These are phyloP conservation scores for Toxotes lorentzi DNA, from an alignment of 2,797 vertebrate genomes.

Conservation along the genomic window DNA sequence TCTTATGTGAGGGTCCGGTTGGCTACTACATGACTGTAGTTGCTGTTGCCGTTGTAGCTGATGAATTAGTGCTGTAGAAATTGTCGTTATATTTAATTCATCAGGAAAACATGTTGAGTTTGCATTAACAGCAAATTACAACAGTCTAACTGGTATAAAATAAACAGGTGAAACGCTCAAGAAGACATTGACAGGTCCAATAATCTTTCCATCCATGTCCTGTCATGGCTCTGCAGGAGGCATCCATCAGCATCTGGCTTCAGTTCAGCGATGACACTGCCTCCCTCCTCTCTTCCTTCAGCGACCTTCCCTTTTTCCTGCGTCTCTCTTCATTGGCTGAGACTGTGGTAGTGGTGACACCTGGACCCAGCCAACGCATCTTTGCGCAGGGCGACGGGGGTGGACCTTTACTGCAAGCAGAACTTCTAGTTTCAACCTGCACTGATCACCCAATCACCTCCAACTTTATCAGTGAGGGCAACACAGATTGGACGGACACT, in stretches of 20 bases:
- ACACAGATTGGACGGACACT: slow-evolving; percentile 21
- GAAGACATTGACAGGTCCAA: background rate
- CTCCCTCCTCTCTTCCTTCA: slow-evolving; percentile 78
- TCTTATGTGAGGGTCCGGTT: no score
- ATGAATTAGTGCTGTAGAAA: no score
- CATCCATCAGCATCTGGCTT: slow-evolving; percentile 81
- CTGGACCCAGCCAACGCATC: slow-evolving; percentile 67
- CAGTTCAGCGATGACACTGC: slow-evolving; percentile 84
- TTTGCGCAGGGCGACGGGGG: slow-evolving; percentile 83
- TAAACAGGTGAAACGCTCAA: background rate
- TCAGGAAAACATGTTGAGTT: no score
- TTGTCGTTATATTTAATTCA: no score
- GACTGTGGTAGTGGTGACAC: slow-evolving; percentile 76
- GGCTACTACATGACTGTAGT: no score
- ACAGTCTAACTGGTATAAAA: background rate
- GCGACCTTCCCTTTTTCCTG: slow-evolving; percentile 68
- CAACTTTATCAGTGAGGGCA: slow-evolving; percentile 59
- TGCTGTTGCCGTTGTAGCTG: no score
- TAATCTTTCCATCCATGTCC: background rate
- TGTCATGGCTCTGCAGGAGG: slow-evolving; percentile 75
- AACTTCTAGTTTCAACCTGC: slow-evolving; percentile 79
- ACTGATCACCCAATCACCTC: slow-evolving; percentile 49
- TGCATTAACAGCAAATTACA: no score
- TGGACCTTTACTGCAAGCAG: slow-evolving; percentile 81
- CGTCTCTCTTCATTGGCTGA: slow-evolving; percentile 81